A percentile compares a stretch with the other conserved stretches of the same genome.
Evolutionary conservation across 2,888 invertebrate genomes (phyloP).

Genomic region (Meghimatium bilineatum): DNA sequence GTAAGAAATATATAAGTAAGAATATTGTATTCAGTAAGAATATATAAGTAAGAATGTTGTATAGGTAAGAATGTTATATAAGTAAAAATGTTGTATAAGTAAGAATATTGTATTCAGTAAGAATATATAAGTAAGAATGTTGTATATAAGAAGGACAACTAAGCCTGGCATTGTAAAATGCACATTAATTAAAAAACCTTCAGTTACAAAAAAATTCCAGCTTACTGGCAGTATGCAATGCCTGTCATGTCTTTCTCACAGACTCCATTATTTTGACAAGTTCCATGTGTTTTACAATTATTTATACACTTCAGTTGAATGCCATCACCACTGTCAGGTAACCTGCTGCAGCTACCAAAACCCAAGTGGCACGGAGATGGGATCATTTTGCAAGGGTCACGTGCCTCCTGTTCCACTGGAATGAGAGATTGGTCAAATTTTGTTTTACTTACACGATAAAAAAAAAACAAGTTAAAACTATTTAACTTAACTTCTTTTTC

Average conservation of each 20-base stretch:
- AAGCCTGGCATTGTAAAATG: too few relatives aligned
- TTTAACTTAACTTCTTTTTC: too few relatives aligned
- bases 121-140: too few relatives aligned
- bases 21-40: too few relatives aligned
- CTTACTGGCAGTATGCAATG: neutral
- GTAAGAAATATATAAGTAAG: too few relatives aligned
- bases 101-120: too few relatives aligned
- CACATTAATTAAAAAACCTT: neutral
- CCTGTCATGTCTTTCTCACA: constrained; percentile 1
- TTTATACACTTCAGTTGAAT: neutral
- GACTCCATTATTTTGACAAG: neutral
- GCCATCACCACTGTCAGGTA: neutral
- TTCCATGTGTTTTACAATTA: neutral
- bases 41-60: too few relatives aligned
- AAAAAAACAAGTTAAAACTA: too few relatives aligned
- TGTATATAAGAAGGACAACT: too few relatives aligned
- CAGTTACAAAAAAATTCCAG: neutral
- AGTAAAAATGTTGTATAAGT: too few relatives aligned
- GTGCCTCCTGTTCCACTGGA: neutral
- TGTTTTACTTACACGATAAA: too few relatives aligned
- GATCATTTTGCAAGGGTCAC: neutral
- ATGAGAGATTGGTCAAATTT: neutral
- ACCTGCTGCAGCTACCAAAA: neutral
- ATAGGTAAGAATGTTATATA: too few relatives aligned
- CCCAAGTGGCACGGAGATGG: neutral